Evolutionary conservation across 2,113 vertebrate species (phyloP), one percentile per base, ranked within the genome.

Genomic region (Forbesichthys papilliferus): DNA sequence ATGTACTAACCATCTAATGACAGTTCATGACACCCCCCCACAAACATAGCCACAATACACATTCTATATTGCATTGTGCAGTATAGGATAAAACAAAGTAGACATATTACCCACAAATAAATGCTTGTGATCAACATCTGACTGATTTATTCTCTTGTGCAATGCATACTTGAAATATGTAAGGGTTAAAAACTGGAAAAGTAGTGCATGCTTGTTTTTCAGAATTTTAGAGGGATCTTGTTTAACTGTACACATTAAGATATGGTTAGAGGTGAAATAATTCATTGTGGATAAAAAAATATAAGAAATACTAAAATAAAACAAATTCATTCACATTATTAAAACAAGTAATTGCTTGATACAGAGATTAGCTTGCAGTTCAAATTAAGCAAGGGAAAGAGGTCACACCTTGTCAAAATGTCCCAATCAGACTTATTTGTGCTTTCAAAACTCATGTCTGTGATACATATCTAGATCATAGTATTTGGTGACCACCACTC

Each of bases 401-500:
- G 11, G 48, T 10, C 46, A 20, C 34, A 20, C 10, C 14, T 54
- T 46, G 18, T 3, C 13, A 33, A 46, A 52, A 57, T 3, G n/a
- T 18, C 14, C 34, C 46, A 47, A 16, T 61, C 48, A 14, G 34
- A 53, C 49, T 36, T 4, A 10, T 56, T 47, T 64, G 63, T 71
- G 58, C 62, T 57, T 68, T 91, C 81, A 93, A 59, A 93, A 93
- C 82, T 92, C 91, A 55, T 91, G 93, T 80, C 90, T 84, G 83
- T 93, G 91, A 51, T 92, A 93, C 91, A 91, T 84, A 63, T 93
- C 92, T 1, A 88, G 89, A 47, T 93, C 88, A 20, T 91, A 93
- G 87, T 93, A 93, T 78, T 93, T 93, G 69, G 91, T 93, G 63
- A 93, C 92, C 46, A 93, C 93, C 73, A 93, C 91, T 64, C 91